phyloP scores from a whole-genome alignment of 2,797 vertebrate genomes.

The Telmatherina bonti region DNA sequence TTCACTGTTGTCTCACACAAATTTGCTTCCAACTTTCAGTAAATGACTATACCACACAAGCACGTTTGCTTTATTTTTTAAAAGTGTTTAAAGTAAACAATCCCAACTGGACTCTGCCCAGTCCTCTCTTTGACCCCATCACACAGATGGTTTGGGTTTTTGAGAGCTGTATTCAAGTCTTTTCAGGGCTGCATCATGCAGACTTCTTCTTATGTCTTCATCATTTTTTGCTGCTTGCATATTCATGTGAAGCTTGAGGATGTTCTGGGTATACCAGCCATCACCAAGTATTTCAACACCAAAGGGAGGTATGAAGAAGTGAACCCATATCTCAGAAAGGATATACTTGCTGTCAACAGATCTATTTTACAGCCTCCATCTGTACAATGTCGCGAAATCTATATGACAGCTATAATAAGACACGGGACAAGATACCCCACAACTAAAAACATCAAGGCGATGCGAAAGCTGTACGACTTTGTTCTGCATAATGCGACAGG shows the following conservation, averaged over 20 bases:
- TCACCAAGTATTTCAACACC: conserved; percentile 88
- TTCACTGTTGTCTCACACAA: not conserved
- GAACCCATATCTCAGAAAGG: conserved; percentile 36
- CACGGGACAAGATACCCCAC: conserved; percentile 84
- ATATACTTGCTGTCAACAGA: conserved; percentile 58
- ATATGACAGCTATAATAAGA: conserved; percentile 79
- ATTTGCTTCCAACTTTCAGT: not conserved
- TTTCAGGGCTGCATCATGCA: conserved; percentile 15
- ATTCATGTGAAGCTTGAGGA: not conserved
- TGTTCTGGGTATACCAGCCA: conserved; percentile 51
- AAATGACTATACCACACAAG: not conserved
- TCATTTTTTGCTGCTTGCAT: conserved; percentile 27
- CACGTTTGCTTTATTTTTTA: conserved; percentile 15
- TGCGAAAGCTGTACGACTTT: conserved; percentile 74
- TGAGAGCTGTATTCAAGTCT: conserved; percentile 1
- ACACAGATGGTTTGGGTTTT: conserved; percentile 17
- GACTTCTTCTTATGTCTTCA: conserved; percentile 17
- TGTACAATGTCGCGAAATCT: conserved; percentile 79
- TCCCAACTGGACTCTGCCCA: conserved; percentile 52
- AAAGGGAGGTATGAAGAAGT: conserved; percentile 92
- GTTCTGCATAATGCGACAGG: conserved; percentile 50
- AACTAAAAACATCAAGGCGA: conserved; percentile 80
- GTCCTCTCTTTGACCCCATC: not conserved
- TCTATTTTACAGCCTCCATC: conserved; percentile 71
- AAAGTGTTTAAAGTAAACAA: conserved; percentile 36